Conservation (phyloP, 1,140 invertebrate genomes). For the Lepidurus apus region DNA sequence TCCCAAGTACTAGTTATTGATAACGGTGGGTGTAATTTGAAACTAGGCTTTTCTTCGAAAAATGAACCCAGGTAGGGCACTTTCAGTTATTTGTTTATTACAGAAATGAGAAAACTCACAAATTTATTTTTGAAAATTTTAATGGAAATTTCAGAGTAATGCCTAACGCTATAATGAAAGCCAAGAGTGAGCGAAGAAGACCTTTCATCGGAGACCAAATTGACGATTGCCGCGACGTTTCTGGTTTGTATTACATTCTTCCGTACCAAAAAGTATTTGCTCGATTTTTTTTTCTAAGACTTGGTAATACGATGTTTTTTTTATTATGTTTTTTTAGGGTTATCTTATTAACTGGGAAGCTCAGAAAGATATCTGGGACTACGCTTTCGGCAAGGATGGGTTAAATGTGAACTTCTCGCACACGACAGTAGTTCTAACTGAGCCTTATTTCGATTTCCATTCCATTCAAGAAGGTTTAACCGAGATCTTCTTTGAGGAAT, state of each 20-base stretch:
- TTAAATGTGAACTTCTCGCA: conserved; percentile 70
- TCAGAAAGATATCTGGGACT: conserved; percentile 94
- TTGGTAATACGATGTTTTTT: conserved; percentile 33
- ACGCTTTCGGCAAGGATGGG: conserved; percentile 83
- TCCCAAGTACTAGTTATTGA: conserved; percentile 63
- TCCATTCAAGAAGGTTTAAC: conserved; percentile 87
- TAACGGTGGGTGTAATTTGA: conserved; percentile 78
- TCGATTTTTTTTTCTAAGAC: neutral
- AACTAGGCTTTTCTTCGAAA: conserved; percentile 69
- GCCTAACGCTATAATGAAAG: conserved; percentile 97
- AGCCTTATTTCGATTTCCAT: conserved; percentile 90
- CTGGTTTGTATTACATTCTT: conserved; percentile 87
- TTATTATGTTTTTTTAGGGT: conserved; percentile 54
- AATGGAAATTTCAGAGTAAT: conserved; percentile 55
- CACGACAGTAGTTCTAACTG: conserved; percentile 79
- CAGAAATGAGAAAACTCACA: too few relatives aligned
- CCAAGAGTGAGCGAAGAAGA: conserved; percentile 86
- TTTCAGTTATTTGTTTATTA: neutral
- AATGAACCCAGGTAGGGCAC: conserved; percentile 58
- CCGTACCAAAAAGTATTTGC: conserved; percentile 76
- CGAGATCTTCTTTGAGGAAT: conserved; percentile 98
- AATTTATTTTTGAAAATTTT: conserved; percentile 34
- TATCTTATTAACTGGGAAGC: conserved; percentile 93
- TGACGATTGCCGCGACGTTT: conserved; percentile 92
- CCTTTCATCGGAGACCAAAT: conserved; percentile 91